These are phyloP conservation scores for Circaetus gallicus DNA, from an alignment of 2,113 vertebrate species.

Conservation along the genomic window DNA sequence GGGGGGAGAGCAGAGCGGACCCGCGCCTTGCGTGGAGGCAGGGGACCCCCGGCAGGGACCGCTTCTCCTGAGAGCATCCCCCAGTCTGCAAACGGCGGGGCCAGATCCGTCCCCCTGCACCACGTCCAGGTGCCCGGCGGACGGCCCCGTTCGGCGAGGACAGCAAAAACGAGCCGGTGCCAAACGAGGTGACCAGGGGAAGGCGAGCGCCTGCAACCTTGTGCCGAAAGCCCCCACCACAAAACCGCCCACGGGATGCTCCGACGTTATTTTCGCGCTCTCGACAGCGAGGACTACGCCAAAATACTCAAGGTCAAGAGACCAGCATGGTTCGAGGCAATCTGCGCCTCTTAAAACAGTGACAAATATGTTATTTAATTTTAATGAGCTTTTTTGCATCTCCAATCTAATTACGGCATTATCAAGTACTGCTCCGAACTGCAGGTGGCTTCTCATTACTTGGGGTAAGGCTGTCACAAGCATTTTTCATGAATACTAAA, in stretches of 20 bases:
- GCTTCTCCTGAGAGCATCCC: neutral
- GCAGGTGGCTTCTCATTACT: slow-evolving; percentile 81
- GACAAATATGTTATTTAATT: slow-evolving; percentile 85
- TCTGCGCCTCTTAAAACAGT: slow-evolving; percentile 81
- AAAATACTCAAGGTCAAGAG: slow-evolving; percentile 80
- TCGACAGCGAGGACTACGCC: slow-evolving; percentile 46
- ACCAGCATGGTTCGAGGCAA: slow-evolving; percentile 75
- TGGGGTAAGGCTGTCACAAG: slow-evolving; percentile 69
- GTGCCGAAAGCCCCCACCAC: fast-evolving
- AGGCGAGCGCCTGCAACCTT: neutral
- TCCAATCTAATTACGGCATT: slow-evolving; percentile 84
- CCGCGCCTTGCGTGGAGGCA: fast-evolving
- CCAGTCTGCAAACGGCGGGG: fast-evolving
- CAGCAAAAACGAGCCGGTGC: fast-evolving
- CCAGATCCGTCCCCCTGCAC: fast-evolving
- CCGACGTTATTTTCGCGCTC: neutral
- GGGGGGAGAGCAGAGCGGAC: fast-evolving
- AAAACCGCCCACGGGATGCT: neutral
- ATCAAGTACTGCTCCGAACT: slow-evolving; percentile 80
- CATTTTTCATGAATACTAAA: slow-evolving; percentile 80
- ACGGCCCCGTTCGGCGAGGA: fast-evolving
- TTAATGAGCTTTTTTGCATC: slow-evolving; percentile 84
- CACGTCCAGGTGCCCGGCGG: neutral
- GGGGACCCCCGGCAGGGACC: neutral
- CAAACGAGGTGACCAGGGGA: fast-evolving